Evolutionary conservation across 2,888 invertebrate species (phyloP), one percentile per base, ranked within the genome.

Genomic region (Nezara viridula): DNA sequence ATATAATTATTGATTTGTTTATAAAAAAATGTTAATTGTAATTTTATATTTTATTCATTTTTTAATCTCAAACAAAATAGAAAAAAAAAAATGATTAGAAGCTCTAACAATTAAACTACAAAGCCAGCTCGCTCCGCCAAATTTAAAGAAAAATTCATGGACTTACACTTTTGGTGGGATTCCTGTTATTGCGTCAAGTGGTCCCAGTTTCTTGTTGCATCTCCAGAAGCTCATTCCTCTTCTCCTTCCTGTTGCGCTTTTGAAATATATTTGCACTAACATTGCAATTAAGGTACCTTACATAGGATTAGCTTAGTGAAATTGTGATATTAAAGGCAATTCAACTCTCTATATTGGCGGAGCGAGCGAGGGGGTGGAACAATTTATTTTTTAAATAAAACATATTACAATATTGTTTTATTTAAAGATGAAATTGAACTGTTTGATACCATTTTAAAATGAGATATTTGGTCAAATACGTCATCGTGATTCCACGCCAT

Each of bases 81-180:
- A 87, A 50, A 88, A 2, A 85, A 87, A 60, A 73, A 87, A 47
- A 44, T 49, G 10, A 87, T 87, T 66, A 87, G 47, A 87, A 87
- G 87, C 87, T 87, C 87, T 87, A 87, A 87, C 21, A 66, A 52
- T 55, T 32, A 52, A 44, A 60, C 66, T 87, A 87, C 66, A 87
- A 87, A 87, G 87, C 87, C 86, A 89, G 89, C 90, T 90, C 90
- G 90, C 90, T 90, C 89, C 90, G 90, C 90, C 90, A 90, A 89
- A 88, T 88, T 81, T 37, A 87, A 86, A 37, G 52, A 86, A 88
- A 90, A 85, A 86, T 66, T 86, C 86, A 52, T 44, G 73, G 60
- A 89, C 86, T 85, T 89, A 85, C 85, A 85, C 66, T 55, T 89
- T 85, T 86, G 86, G 52, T 47, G 89, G 86, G 86, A 89, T 89